Percentiles rank a stretch among this genome's conserved stretches.
phyloP scores from a whole-genome alignment of 2,797 vertebrate genomes.

The Eidolon dupreanum region DNA sequence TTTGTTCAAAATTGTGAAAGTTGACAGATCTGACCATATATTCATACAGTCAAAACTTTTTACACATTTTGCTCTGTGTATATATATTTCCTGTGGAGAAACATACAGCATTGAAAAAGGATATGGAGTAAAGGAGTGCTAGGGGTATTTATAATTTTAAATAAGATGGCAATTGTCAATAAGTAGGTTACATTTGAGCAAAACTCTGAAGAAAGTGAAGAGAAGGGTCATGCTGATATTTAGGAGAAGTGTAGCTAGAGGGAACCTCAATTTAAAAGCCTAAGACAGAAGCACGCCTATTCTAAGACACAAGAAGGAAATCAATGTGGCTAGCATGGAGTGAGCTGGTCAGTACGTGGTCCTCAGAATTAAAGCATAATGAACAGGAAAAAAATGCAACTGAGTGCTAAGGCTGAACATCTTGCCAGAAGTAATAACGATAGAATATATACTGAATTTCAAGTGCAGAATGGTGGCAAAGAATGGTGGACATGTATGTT shows the following conservation, averaged over 20 bases:
- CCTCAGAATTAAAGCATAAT: constrained; percentile 84
- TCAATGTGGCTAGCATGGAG: background rate
- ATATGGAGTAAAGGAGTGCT: background rate
- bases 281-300: background rate
- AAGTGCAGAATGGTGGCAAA: background rate
- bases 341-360: constrained; percentile 47
- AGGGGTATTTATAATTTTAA: background rate
- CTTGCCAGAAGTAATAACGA: too few relatives aligned
- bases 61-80: background rate
- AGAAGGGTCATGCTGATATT: background rate
- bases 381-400: constrained; percentile 65
- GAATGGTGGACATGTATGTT: background rate
- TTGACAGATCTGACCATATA: background rate
- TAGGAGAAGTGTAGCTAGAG: background rate
- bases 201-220: background rate
- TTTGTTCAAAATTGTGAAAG: background rate
- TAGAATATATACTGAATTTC: too few relatives aligned
- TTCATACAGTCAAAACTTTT: background rate
- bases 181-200: background rate
- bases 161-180: background rate
- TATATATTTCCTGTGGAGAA: background rate
- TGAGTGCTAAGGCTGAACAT: too few relatives aligned
- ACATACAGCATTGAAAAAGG: background rate
- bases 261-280: background rate
- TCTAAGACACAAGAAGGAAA: background rate